These are phyloP conservation scores for Prionace glauca DNA, from an alignment of 2,797 vertebrate genomes.

Conservation along the genomic window DNA sequence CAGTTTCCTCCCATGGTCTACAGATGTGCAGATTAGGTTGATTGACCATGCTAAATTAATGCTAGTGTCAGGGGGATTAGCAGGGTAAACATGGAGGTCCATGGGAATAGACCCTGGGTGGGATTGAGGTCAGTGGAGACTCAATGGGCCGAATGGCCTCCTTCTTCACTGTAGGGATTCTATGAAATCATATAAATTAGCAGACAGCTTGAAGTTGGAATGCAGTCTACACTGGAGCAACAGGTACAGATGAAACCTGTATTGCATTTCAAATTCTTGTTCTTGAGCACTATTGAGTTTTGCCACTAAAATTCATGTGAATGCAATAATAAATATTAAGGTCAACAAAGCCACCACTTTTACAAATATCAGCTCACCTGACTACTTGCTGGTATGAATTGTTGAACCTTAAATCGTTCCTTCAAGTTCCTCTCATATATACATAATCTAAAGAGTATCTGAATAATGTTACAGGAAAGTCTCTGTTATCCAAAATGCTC, in stretches of 20 bases:
- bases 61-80: too few species aligned
- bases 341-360: not conserved
- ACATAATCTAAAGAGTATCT: not conserved
- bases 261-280: not conserved
- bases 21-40: too few species aligned
- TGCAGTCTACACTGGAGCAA: not conserved
- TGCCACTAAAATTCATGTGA: not conserved
- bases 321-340: not conserved
- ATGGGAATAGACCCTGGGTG: too few species aligned
- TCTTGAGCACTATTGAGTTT: too few species aligned
- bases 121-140: too few species aligned
- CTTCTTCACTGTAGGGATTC: too few species aligned
- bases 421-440: not conserved
- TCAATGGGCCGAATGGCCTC: too few species aligned
- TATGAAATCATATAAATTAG: not conserved
- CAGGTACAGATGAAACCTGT: not conserved
- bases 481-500: too few species aligned
- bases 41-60: too few species aligned
- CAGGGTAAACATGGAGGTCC: too few species aligned
- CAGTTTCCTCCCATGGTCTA: too few species aligned
- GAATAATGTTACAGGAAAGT: not conserved
- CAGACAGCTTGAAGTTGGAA: not conserved
- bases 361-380: not conserved
- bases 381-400: not conserved
- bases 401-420: not conserved